Conservation (phyloP, 64 coral and sea anemone species). For the Dendronephthya gigantea region DNA sequence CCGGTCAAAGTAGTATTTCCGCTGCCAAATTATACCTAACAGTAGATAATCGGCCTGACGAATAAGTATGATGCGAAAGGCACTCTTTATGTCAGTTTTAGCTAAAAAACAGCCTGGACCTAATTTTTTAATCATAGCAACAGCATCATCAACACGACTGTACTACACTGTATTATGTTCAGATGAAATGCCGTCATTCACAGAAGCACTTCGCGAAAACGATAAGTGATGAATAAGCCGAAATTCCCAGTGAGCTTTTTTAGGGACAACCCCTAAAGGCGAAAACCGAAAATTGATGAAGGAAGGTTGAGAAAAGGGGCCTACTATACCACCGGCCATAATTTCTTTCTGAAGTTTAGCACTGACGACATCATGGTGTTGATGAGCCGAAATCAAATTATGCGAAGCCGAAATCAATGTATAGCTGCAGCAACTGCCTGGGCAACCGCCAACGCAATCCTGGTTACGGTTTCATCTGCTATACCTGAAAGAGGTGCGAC, state of each 20-base stretch:
- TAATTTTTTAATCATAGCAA: conserved; percentile 26
- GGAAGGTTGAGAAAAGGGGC: background rate
- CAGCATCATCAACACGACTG: conserved; percentile 22
- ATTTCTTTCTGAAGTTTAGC: conserved; percentile 22
- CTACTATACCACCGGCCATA: background rate
- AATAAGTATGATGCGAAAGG: conserved; percentile 29
- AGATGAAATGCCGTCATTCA: too few relatives aligned
- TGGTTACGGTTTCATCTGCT: too few relatives aligned
- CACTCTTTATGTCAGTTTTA: too few relatives aligned
- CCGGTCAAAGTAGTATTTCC: conserved; percentile 4
- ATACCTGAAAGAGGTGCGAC: too few relatives aligned
- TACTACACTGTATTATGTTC: too few relatives aligned
- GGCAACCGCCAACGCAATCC: conserved; percentile 23
- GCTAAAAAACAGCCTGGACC: conserved; percentile 34
- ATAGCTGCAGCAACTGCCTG: conserved; percentile 8
- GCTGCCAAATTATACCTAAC: conserved; percentile 18
- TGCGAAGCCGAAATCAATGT: background rate
- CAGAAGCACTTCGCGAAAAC: too few relatives aligned
- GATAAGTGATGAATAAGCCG: too few relatives aligned
- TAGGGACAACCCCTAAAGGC: conserved; percentile 5
- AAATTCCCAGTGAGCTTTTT: too few relatives aligned
- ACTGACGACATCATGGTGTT: background rate
- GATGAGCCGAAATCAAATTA: conserved; percentile 17
- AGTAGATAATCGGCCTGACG: background rate
- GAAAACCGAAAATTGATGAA: conserved; percentile 8